Percentiles rank a stretch among this genome's conserved stretches.
These are phyloP conservation scores for Prionace glauca DNA, from an alignment of 2,797 vertebrate genomes.

Conservation along the genomic window DNA sequence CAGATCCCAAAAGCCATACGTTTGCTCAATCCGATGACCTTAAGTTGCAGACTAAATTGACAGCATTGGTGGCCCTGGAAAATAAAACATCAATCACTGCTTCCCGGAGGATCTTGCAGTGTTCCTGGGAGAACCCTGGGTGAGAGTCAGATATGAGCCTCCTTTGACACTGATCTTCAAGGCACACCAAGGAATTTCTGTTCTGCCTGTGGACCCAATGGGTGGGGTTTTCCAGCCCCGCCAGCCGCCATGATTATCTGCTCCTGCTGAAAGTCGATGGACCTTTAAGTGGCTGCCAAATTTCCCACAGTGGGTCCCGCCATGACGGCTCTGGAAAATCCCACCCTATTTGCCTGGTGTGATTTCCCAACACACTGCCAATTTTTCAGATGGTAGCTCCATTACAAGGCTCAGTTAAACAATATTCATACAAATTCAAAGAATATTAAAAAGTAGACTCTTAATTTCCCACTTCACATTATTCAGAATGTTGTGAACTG, in stretches of 20 bases:
- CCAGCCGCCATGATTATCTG: too few relatives aligned
- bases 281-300: too few relatives aligned
- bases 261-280: too few relatives aligned
- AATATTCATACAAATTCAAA: background rate
- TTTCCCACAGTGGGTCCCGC: too few relatives aligned
- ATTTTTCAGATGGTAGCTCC: background rate
- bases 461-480: background rate
- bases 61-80: background rate
- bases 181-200: background rate
- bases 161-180: background rate
- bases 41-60: background rate
- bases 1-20: background rate
- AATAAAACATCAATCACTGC: background rate
- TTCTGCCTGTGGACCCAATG: background rate
- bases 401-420: background rate
- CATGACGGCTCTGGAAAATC: too few relatives aligned
- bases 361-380: background rate
- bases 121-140: background rate
- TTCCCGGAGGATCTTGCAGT: background rate
- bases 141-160: background rate
- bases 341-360: background rate
- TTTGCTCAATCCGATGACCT: background rate
- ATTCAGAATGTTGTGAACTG: background rate
- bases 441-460: background rate
- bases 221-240: too few relatives aligned